Conservation (phyloP, 2,113 vertebrate genomes). For the Podiceps cristatus region DNA sequence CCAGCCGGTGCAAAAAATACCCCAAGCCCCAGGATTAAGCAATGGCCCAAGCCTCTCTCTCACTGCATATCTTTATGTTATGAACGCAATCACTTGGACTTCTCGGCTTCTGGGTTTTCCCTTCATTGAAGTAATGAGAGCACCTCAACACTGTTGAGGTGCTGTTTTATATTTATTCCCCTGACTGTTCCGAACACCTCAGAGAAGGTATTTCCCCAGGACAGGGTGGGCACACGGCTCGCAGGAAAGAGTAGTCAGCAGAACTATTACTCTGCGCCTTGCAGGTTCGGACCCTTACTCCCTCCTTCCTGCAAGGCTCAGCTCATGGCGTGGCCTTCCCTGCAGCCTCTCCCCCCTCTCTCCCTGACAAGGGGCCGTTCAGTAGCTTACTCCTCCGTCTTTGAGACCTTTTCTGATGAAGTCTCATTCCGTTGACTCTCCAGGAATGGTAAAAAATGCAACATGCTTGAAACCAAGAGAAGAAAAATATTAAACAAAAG, state of each 20-base stretch:
- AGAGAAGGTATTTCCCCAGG: neutral
- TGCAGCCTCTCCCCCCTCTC: neutral
- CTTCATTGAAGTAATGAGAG: neutral
- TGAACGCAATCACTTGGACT: fast-evolving
- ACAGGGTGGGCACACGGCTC: neutral
- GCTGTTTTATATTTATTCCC: neutral
- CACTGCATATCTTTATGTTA: neutral
- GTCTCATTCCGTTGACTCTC: neutral
- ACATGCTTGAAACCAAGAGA: neutral
- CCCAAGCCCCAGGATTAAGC: neutral
- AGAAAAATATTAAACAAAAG: neutral
- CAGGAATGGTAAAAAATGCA: neutral
- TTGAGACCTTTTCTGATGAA: neutral
- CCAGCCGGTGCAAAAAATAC: neutral
- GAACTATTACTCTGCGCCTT: neutral
- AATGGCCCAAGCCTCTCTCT: neutral
- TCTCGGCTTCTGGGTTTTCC: neutral
- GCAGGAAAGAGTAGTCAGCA: neutral
- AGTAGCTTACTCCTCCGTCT: neutral
- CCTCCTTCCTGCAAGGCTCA: neutral
- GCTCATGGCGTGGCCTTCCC: neutral
- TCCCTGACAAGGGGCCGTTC: neutral
- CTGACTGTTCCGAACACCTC: neutral
- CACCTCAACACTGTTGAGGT: neutral
- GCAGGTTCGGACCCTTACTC: neutral